Base-by-base conservation (phyloP, 2,797 vertebrate genomes). In the Danio albolineatus region DNA sequence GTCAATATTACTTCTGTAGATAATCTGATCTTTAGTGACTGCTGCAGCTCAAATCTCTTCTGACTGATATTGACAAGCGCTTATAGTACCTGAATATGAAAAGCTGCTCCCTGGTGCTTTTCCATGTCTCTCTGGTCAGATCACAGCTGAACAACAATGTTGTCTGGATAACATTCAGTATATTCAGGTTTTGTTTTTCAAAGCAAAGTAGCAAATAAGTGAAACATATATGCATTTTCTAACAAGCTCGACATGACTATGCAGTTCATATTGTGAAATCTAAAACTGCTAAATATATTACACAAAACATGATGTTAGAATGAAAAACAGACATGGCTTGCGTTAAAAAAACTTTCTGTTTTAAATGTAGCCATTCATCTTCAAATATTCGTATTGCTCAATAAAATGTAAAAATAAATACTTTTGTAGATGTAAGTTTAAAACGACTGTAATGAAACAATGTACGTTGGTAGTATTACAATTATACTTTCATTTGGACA, bases 21-120 rank as follows among this genome's bases (percentile, higher is more conserved):
- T 81, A 71, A 83, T 83, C 78, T 75, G 57, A 71, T 75, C 65
- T 78, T 81, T 38, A 54, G 79, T 44, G 46, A 43, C 4, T 43
- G 56, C 10, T 48, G 13, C n/a, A 48, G 57, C 41, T 69, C 54
- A 78, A 51, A 41, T 54, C 49, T 21, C 73, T 19, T 41, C 76
- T 67, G 69, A 70, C 41, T 57, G 59, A 76, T 80, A 83, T 81
- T 73, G 41, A 38, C 51, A 21, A 65, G 61, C 43, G 19, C 16
- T 39, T 36, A 36, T 48, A 46, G 53, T 59, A 12, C 43, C 43
- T 69, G 14, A 44, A 2, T 12, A n/a, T 19, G 14, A 21, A 57
- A 54, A 67, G 65, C 17, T 5, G 8, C 49, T 76, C 48, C 38
- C 73, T 65, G 17, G 36, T 65, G 48, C 17, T 76, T n/a, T 61